Evolutionary conservation across 1,140 invertebrate species (phyloP), one percentile per base, ranked within the genome.

Genomic region (Drosophila paulistorum): DNA sequence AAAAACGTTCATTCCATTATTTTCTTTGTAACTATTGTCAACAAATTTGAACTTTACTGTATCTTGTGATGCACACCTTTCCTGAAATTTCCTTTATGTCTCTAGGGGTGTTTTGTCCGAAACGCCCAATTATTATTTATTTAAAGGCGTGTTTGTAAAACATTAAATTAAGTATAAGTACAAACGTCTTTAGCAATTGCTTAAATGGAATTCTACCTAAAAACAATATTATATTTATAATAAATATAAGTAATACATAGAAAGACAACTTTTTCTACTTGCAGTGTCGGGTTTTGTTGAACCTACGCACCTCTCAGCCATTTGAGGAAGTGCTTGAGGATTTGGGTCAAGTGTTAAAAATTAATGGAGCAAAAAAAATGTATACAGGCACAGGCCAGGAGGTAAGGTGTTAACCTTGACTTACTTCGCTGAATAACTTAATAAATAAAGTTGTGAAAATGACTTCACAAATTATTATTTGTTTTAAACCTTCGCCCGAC

Each of bases 241-340:
- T 26, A 26, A 26, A 26, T 26, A 26, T 26, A 26, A 26, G 3
- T 26, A 26, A 17, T 62, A 39, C 45, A 65, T 55, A 10, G 7
- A 37, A 2, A 23, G 2, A 11, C 35, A 9, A 77, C 42, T 54
- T 45, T 70, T 51, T 35, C 51, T 68, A 39, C 7, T 93, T 93
- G 3, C 92, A 97, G 96, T 97, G 97, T 92, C 96, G 97, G 71
- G 97, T 98, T 23, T 92, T 99, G 68, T 92, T 99, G 58, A 99
- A 99, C 92, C 94, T 98, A 73, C 95, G 97, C 68, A 98, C 97
- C 1, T 96, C 96, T 9, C 97, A 98, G 91, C 97, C 97, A 2
- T 99, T 98, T 90, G 98, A 99, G 93, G 97, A 98, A 90, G 96
- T 99, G n/a, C 93, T 99, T 63, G 96, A 96, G 91, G 98, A 98